These are phyloP conservation scores for Cheirogaleus medius DNA, from an alignment of 2,113 vertebrate species.

Conservation along the genomic window DNA sequence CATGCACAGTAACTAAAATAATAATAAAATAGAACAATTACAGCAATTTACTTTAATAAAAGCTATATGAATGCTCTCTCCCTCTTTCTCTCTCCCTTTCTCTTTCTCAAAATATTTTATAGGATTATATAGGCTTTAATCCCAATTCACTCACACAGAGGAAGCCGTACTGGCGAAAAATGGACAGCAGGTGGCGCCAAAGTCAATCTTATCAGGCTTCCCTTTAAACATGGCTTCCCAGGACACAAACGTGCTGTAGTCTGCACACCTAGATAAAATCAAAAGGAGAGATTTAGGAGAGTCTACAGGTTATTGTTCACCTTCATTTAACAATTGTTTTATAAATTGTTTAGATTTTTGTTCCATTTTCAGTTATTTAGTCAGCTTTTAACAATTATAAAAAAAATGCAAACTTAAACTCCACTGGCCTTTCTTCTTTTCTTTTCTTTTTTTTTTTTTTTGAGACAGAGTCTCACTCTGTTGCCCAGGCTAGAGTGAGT, in stretches of 20 bases:
- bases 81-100: background rate
- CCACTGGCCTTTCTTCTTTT: background rate
- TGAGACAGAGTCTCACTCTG: no score
- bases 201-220: conserved; percentile 21
- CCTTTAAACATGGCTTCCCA: background rate
- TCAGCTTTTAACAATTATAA: conserved; percentile 16
- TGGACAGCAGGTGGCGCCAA: conserved; percentile 70
- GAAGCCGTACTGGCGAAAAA: background rate
- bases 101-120: background rate
- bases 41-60: background rate
- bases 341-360: background rate
- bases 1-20: background rate
- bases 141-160: background rate
- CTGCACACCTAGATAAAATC: background rate
- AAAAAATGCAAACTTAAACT: conserved; percentile 3
- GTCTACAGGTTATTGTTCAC: background rate
- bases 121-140: background rate
- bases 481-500: no score
- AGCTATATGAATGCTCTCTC: background rate
- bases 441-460: no score
- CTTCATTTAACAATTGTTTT: background rate
- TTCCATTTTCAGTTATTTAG: background rate
- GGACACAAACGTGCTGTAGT: accelerated
- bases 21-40: background rate
- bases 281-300: background rate